Base-by-base conservation (phyloP, 1,140 invertebrate species). In the Wasmannia auropunctata region DNA sequence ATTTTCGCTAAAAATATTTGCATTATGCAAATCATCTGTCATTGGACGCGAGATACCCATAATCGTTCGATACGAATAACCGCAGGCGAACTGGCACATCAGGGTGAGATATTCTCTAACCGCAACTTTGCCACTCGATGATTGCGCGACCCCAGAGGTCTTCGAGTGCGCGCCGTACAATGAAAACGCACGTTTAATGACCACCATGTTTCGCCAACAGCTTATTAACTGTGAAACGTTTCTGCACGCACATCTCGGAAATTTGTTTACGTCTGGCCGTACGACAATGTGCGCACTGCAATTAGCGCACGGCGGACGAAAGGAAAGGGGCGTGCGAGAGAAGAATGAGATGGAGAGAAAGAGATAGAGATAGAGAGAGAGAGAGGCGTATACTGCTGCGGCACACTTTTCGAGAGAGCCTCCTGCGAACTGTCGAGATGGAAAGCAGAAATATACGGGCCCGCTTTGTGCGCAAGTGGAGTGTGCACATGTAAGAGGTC, bases 401-500 rank as follows among this genome's bases (percentile, higher is more conserved):
- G 67, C 88, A 88, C 88, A 80, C 87, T 88, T 89, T 72, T 80
- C 76, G 75, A 90, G 84, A 89, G 89, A 90, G 81, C 85, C 88
- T 93, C 87, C 86, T 88, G 89, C 87, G 83, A 89, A 90, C 87
- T 88, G 88, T 93, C 87, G 79, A 92, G 88, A 56, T 88, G 80
- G 90, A 87, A 93, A 92, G 88, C 86, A 93, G 91, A 90, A 93
- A 93, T 93, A 93, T 93, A 93, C 93, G 93, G 93, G 92, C 70
- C 88, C 88, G 88, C 90, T 93, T 93, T 93, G 91, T 85, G 87
- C 74, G 87, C 80, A 74, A 91, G 90, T 93, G 90, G 90, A 90
- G 91, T 90, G 90, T 83, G 90, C 91, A 90, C 88, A 88, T 92
- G 92, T 88, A 92, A 93, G 93, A 93, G 93, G 88, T 87, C 87